Base-by-base conservation (phyloP, 2,797 vertebrate species). In the Hydrophis major region DNA sequence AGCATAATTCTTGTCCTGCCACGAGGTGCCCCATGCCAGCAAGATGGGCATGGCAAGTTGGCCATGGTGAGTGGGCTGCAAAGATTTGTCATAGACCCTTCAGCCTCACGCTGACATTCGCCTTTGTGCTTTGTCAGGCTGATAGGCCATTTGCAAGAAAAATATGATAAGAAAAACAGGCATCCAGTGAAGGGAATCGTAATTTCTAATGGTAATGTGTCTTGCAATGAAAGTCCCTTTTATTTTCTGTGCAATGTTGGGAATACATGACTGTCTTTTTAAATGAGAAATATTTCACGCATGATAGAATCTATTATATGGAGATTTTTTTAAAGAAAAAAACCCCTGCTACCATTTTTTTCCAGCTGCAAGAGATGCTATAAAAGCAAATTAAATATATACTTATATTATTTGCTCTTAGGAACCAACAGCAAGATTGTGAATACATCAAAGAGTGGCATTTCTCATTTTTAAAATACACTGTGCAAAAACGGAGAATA, bases 271-370 rank as follows among this genome's bases (percentile, higher is more conserved):
- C 37, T n/a, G 4, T 87, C 83, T 86, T 95, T 86, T 88, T 92
- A 96, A 97, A 95, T 92, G 88, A 96, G 94, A 95, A 95, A 66
- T 92, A 93, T 92, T 95, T 95, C 94, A 94, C 93, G 94, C 95
- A 95, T 28, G 47, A 32, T 86, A 95, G 95, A 37, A 95, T 94
- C 94, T 92, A 89, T 95, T 95, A 92, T 91, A 57, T 92, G 63
- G 60, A 93, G 88, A 94, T 92, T 95, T 42, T 74, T 78, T 78
- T 47, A 0, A 4, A 94, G 95, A 96, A 93, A 94, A 95, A 94
- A 95, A 96, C 91, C 78, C 92, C 10, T 90, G 50, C 16, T 69
- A 47, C 95, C 94, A 94, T 47, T 47, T 83, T 78, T 42, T 83
- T 47, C 28, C 69, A 12, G 69, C 94, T 89, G 93, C 92, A 96